phyloP scores from a whole-genome alignment of 2,113 vertebrate genomes.

The Salvelinus sp. region DNA sequence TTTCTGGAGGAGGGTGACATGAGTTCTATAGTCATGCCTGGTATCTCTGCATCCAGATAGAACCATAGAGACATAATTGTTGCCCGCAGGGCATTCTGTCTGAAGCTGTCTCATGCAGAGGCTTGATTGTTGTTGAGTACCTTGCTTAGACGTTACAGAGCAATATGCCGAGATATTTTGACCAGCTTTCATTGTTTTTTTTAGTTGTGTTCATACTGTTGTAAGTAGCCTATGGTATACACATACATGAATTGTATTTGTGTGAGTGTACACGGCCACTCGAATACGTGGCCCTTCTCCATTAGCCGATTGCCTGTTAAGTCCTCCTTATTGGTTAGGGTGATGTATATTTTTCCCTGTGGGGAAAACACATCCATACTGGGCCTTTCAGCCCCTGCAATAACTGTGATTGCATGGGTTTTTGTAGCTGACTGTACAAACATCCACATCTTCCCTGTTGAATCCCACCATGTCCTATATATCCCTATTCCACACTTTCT shows the following conservation, averaged over 20 bases:
- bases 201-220: too few relatives aligned
- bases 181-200: neutral
- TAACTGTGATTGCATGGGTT: constrained; percentile 7
- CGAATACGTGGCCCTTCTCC: constrained; percentile 26
- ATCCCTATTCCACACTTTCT: neutral
- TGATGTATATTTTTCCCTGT: constrained; percentile 7
- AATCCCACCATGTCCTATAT: neutral
- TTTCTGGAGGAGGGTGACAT: neutral
- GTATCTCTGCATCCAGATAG: neutral
- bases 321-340: constrained; percentile 32
- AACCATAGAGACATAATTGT: neutral
- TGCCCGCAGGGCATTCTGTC: neutral
- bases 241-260: neutral
- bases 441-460: neutral
- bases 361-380: constrained; percentile 20
- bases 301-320: constrained; percentile 67
- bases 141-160: neutral
- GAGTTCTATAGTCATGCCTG: neutral
- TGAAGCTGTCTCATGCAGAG: neutral
- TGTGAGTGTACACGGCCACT: neutral
- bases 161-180: neutral
- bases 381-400: constrained; percentile 14
- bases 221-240: neutral
- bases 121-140: neutral
- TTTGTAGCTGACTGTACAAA: neutral